These are phyloP conservation scores for Circaetus cinerascens DNA, from an alignment of 2,113 vertebrate species.

Conservation along the genomic window DNA sequence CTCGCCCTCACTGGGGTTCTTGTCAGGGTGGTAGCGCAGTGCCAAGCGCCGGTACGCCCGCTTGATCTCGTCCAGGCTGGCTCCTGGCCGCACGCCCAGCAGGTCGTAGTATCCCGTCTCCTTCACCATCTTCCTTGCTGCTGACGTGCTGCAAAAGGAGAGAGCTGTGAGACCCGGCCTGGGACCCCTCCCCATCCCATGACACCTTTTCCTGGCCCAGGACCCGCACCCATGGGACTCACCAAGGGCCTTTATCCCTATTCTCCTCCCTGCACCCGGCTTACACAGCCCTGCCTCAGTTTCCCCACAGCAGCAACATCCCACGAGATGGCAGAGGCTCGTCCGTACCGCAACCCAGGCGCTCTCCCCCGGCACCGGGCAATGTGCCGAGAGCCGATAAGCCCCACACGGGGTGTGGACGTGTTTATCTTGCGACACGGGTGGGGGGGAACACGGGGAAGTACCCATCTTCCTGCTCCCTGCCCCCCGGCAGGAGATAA, in stretches of 20 bases:
- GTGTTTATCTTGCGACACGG: not conserved
- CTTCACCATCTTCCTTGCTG: slow-evolving; percentile 58
- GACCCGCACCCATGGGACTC: not conserved
- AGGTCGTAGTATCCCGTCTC: slow-evolving; percentile 67
- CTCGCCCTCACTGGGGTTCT: slow-evolving; percentile 69
- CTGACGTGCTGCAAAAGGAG: not conserved
- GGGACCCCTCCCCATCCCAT: rapidly evolving
- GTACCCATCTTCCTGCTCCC: not conserved
- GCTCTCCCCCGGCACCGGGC: rapidly evolving
- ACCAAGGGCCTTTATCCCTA: not conserved
- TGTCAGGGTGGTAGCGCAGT: slow-evolving; percentile 65
- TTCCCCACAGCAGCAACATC: not conserved
- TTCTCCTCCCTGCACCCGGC: not conserved
- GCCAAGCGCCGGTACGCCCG: slow-evolving; percentile 63
- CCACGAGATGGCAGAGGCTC: not conserved
- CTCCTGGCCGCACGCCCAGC: slow-evolving; percentile 57
- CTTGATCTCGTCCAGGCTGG: slow-evolving; percentile 66
- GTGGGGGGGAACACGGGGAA: not conserved
- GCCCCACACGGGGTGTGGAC: not conserved
- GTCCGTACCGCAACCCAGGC: not conserved
- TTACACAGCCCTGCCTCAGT: not conserved
- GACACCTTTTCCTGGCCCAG: no score
- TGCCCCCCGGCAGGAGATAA: not conserved
- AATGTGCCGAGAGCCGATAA: not conserved
- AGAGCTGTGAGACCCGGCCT: no score